Evolutionary conservation across 2,888 invertebrate genomes (phyloP).

Genomic region (Phymatocera aterrima): DNA sequence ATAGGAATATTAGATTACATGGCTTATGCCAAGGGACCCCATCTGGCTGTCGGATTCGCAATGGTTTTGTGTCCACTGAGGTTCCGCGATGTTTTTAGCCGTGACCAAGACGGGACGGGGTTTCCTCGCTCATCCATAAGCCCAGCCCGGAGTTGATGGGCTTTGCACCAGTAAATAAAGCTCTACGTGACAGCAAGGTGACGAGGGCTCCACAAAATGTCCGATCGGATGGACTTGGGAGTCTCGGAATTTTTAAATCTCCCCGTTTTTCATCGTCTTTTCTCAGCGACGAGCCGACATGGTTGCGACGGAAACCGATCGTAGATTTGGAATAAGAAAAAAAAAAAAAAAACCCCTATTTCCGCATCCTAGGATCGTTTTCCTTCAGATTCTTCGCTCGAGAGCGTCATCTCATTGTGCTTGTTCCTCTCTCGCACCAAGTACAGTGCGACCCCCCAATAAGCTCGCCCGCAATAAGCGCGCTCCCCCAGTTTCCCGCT

Average conservation of each 20-base stretch:
- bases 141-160: conserved; percentile 41
- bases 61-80: conserved; percentile 38
- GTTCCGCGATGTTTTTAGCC: conserved; percentile 33
- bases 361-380: not conserved
- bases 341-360: not conserved
- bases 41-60: conserved; percentile 44
- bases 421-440: too few species aligned
- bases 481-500: too few species aligned
- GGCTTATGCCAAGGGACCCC: conserved; percentile 38
- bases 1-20: conserved; percentile 35
- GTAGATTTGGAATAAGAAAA: not conserved
- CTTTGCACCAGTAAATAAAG: conserved; percentile 48
- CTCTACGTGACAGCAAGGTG: conserved; percentile 46
- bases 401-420: not conserved
- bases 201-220: conserved; percentile 38
- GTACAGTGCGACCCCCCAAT: too few species aligned
- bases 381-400: not conserved
- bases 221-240: conserved; percentile 21
- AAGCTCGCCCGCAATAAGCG: too few species aligned
- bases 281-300: not conserved
- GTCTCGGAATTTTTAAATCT: conserved; percentile 34
- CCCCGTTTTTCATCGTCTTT: not conserved
- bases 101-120: conserved; percentile 37
- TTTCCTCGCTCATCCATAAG: conserved; percentile 39
- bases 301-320: not conserved